These are phyloP conservation scores for Bradypodion ventrale DNA, from an alignment of 2,797 vertebrate species.

Conservation along the genomic window DNA sequence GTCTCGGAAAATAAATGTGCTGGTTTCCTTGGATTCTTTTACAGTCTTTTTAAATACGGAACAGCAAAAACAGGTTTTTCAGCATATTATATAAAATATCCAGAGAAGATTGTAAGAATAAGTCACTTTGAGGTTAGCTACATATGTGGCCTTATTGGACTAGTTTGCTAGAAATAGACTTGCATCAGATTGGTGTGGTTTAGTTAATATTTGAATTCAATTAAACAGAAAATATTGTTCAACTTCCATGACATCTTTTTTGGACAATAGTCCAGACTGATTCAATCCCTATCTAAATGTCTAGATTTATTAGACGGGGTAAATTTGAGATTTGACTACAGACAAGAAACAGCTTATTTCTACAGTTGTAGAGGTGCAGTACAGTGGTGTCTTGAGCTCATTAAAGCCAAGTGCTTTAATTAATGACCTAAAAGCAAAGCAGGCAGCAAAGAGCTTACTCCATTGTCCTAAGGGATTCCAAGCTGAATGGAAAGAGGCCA, in stretches of 20 bases:
- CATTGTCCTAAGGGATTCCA: not conserved
- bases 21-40: not conserved
- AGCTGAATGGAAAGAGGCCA: not conserved
- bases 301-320: not conserved
- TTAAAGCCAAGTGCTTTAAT: conserved; percentile 15
- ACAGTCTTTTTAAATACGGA: not conserved
- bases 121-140: not conserved
- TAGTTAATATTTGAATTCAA: not conserved
- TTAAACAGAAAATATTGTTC: not conserved
- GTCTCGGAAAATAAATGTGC: not conserved
- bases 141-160: not conserved
- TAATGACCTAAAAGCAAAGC: conserved; percentile 13
- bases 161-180: not conserved
- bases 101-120: not conserved
- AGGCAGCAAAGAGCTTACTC: not conserved
- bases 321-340: not conserved
- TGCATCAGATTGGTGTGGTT: not conserved
- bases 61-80: conserved; percentile 1
- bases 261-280: not conserved
- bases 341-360: not conserved
- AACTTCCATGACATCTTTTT: not conserved
- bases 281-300: not conserved
- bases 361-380: not conserved
- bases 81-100: not conserved
- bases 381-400: not conserved